A percentile compares a stretch with the other conserved stretches of the same genome.
These are phyloP conservation scores for Danio tinwini DNA, from an alignment of 2,797 vertebrate species.

Conservation along the genomic window DNA sequence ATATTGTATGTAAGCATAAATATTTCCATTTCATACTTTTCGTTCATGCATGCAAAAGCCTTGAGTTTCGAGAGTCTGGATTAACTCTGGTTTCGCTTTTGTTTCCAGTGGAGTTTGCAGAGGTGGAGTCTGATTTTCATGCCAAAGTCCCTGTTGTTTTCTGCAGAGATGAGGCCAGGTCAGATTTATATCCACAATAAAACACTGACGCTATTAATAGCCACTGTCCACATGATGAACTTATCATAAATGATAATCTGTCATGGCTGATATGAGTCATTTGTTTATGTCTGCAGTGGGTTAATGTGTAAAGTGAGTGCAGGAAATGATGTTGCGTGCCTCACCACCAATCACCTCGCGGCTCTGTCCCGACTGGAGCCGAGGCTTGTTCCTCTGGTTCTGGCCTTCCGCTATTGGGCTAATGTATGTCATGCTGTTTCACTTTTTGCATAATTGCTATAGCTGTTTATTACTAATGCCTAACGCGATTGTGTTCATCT, in stretches of 20 bases:
- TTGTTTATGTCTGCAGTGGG: conserved; percentile 76
- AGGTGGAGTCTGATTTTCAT: conserved; percentile 98
- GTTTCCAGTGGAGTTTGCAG: conserved; percentile 84
- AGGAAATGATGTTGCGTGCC: conserved; percentile 95
- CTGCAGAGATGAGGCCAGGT: conserved; percentile 92
- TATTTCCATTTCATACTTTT: too few relatives aligned
- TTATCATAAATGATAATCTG: neutral
- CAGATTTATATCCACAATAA: conserved; percentile 36
- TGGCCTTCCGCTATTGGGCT: conserved; percentile 97
- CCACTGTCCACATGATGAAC: neutral
- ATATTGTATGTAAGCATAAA: too few relatives aligned
- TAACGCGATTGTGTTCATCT: conserved; percentile 18
- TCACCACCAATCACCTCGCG: conserved; percentile 95
- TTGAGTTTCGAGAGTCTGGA: conserved; percentile 2
- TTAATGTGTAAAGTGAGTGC: conserved; percentile 95
- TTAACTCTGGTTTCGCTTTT: conserved; percentile 16
- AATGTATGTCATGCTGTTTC: conserved; percentile 78
- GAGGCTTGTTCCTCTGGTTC: conserved; percentile 88
- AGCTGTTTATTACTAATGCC: neutral
- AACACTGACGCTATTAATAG: neutral
- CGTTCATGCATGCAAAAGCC: neutral
- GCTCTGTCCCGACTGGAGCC: conserved; percentile 90
- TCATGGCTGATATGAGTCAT: neutral
- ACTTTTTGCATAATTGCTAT: neutral
- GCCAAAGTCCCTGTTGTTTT: conserved; percentile 98